Evolutionary conservation across 2,797 vertebrate genomes (phyloP), one percentile per base, ranked within the genome.

Genomic region (Danio aesculapii): DNA sequence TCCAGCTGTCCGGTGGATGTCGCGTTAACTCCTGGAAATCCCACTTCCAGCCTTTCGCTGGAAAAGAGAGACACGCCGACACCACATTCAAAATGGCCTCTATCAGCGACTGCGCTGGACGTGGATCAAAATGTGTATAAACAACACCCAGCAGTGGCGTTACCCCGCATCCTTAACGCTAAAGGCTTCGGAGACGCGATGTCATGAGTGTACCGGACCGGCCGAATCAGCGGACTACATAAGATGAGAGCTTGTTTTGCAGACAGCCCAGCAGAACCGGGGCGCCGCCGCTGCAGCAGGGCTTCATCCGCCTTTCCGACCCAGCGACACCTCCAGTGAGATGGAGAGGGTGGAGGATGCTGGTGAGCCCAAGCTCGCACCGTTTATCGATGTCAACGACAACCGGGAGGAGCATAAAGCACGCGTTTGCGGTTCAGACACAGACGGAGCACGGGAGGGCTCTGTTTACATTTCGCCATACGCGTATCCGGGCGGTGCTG

Each of bases 81-180:
- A 91, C 66, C 79, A 81, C 81, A 91, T 91, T 92, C 90, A 94
- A 94, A 88, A 94, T 94, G 93, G 93, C 93, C 87, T 83, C 70
- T 84, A 85, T 77, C 84, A 69, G 87, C 83, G 75, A 55, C 78
- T 80, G 87, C 83, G 82, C 84, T 82, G 62, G 71, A 81, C 17
- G 76, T 30, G 87, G 87, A 70, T 87, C 70, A 90, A 89, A 67
- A 92, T 92, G 88, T 84, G 90, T 79, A 83, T 87, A 83, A 67
- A 80, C 73, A 89, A 84, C 73, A 83, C 17, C 44, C 85, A 90
- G 86, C 87, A 83, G 90, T 86, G 88, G 80, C 21, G 79, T 21
- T 69, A 84, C 83, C 78, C 81, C 75, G 57, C 8, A 21, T 62
- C 52, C 44, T 47, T 41, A 50, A 12, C 55, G 41, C 46, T 57